Evolutionary conservation across 2,113 vertebrate species (phyloP).

Genomic region (Rhea pennata): DNA sequence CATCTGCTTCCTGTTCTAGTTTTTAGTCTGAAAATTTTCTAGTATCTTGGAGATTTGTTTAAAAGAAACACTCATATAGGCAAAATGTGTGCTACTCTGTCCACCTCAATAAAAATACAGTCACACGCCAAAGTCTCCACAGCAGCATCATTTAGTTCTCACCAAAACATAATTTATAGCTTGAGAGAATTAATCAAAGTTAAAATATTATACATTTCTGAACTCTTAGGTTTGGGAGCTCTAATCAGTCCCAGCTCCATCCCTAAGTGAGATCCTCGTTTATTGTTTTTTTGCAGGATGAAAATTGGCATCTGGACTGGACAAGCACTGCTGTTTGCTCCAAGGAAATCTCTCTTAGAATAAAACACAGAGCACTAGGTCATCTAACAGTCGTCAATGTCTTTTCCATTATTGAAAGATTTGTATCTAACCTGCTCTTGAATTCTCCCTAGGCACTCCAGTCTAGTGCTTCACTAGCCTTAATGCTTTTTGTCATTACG

Average conservation of each 20-base stretch:
- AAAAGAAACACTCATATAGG: neutral
- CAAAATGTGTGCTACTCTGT: neutral
- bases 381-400: neutral
- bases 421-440: neutral
- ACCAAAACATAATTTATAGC: neutral
- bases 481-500: neutral
- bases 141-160: neutral
- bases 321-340: neutral
- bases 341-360: neutral
- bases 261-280: neutral
- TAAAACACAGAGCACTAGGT: neutral
- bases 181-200: neutral
- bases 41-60: neutral
- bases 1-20: neutral
- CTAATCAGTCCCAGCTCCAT: neutral
- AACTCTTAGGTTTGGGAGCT: neutral
- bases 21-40: neutral
- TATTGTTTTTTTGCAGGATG: neutral
- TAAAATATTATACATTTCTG: neutral
- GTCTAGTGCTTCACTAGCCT: neutral
- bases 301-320: neutral
- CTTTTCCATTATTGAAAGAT: neutral
- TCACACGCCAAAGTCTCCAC: neutral
- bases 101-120: neutral
- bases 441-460: neutral